Evolutionary conservation across 2,797 vertebrate genomes (phyloP), one percentile per base, ranked within the genome.

Genomic region (Spondyliosoma cantharus): DNA sequence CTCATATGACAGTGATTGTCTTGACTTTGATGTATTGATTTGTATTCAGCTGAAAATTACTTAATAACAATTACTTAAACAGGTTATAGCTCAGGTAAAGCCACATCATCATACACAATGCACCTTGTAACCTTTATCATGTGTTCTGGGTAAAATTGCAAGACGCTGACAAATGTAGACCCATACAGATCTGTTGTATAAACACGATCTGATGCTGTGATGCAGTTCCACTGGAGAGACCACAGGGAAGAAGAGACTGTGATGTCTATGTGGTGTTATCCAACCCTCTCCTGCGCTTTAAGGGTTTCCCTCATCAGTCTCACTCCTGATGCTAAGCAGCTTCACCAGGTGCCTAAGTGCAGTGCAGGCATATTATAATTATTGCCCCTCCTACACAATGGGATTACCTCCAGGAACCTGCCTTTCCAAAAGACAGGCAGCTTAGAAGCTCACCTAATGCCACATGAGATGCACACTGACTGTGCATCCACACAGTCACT

Each of bases 331-430:
- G 63, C 83, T 88, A 89, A 92, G 87, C 85, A 64, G 86, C 86
- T 93, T 90, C 79, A 60, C 71, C 53, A 46, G 62, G 59, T 66
- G 78, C 74, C 79, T 86, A 88, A 87, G 84, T 87, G 90, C 92
- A 85, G 66, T n/a, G 85, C 83, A 80, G 75, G 89, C 91, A 87
- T 83, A 76, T 93, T 88, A 68, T 90, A 88, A 90, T 85, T 77
- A 71, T 48, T 70, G 74, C 77, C 53, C 90, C 89, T 86, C 88
- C 89, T 82, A 80, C 86, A 84, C 68, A 82, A 66, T 68, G 65
- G 92, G 93, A 93, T 93, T 92, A 93, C 86, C 79, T 81, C 59
- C 67, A 45, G 76, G 83, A 90, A 87, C 73, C 83, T 74, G 84
- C 68, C 86, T 83, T 52, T 86, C 85, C 59, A 75, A 86, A 84